Conservation (phyloP, 2,888 invertebrate genomes). For the Tiliacea citrago region DNA sequence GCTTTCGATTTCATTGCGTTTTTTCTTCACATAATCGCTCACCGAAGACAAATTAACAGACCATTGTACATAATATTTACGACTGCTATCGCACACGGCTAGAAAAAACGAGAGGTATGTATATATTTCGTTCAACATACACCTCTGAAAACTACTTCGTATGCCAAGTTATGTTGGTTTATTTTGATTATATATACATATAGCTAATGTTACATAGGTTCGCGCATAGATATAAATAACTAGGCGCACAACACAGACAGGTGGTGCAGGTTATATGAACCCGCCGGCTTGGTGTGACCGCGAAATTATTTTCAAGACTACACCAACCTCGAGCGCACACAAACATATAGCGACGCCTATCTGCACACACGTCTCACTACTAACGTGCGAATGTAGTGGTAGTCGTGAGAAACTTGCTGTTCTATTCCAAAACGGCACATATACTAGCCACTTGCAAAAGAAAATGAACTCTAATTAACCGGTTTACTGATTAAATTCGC, state of each 20-base stretch:
- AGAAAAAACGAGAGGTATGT: constrained; percentile 23
- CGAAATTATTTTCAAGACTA: constrained; percentile 91
- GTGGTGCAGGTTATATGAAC: constrained; percentile 89
- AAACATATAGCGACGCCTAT: constrained; percentile 75
- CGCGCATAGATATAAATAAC: constrained; percentile 89
- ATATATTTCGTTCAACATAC: constrained; percentile 27
- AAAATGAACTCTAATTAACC: constrained; percentile 75
- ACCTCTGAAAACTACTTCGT: constrained; percentile 38
- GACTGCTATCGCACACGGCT: constrained; percentile 32
- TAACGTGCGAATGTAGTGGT: constrained; percentile 83
- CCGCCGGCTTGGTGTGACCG: constrained; percentile 89
- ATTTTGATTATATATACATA: constrained; percentile 66
- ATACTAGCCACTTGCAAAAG: constrained; percentile 53
- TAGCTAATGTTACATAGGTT: constrained; percentile 83
- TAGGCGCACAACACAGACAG: constrained; percentile 89
- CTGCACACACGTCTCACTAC: constrained; percentile 86
- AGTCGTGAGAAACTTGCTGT: constrained; percentile 89
- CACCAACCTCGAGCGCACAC: constrained; percentile 86
- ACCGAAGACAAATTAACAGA: constrained; percentile 63
- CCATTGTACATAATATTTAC: constrained; percentile 53
- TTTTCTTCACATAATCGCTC: constrained; percentile 61
- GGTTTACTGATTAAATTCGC: constrained; percentile 67
- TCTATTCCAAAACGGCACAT: constrained; percentile 75
- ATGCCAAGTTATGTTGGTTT: constrained; percentile 61
- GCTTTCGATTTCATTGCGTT: constrained; percentile 70